phyloP scores from a whole-genome alignment of 2,797 vertebrate species.

The Chiroxiphia lanceolata region DNA sequence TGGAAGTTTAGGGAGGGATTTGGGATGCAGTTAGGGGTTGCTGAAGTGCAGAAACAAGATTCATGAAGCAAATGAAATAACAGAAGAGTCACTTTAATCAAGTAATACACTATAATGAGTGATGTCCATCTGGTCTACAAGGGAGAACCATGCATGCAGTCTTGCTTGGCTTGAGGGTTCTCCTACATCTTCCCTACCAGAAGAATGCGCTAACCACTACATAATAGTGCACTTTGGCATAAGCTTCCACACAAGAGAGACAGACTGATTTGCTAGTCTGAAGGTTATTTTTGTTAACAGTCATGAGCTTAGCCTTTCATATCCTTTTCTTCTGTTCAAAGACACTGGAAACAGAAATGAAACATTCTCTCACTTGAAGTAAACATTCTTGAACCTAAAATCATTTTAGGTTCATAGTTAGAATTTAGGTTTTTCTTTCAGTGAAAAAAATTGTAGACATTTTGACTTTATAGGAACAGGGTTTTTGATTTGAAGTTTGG shows the following conservation, averaged over 20 bases:
- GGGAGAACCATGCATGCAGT: not conserved
- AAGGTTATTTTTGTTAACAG: constrained; percentile 11
- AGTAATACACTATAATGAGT: not conserved
- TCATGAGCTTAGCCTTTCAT: not conserved
- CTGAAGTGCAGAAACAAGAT: not conserved
- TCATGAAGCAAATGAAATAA: not conserved
- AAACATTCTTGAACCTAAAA: not conserved
- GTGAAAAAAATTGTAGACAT: not conserved
- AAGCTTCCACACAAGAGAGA: not conserved
- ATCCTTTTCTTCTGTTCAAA: not conserved
- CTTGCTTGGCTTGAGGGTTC: not conserved
- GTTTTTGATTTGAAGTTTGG: not conserved
- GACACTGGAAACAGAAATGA: not conserved
- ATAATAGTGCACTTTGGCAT: not conserved
- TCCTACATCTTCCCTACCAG: not conserved
- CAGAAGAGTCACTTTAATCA: not conserved
- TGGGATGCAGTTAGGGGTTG: not conserved
- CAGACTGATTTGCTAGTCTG: not conserved
- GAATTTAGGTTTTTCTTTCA: not conserved
- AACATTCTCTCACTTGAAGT: not conserved
- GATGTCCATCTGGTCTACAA: not conserved
- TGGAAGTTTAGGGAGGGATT: not conserved
- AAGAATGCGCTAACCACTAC: not conserved
- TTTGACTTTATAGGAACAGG: not conserved
- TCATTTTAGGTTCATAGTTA: not conserved